Evolutionary conservation across 2,113 vertebrate genomes (phyloP).

Genomic region (Apodemus speciosus): DNA sequence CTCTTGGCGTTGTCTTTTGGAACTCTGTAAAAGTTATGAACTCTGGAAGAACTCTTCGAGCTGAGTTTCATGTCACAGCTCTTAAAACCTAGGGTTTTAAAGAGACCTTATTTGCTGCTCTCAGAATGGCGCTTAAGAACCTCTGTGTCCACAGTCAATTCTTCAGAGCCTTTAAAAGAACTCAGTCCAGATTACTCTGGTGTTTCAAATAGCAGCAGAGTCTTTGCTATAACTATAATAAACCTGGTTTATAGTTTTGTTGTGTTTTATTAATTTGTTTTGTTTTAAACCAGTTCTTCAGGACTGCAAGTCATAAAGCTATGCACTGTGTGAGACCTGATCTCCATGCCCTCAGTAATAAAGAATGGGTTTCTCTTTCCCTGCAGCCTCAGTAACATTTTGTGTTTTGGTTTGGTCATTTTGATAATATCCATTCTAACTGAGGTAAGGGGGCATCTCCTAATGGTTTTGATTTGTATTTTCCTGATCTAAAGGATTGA

Average conservation of each 20-base stretch:
- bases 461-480: background rate
- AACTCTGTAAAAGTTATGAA: background rate
- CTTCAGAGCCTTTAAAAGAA: background rate
- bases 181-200: background rate
- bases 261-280: background rate
- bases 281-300: background rate
- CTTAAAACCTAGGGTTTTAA: background rate
- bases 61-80: background rate
- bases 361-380: background rate
- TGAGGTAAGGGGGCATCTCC: background rate
- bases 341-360: background rate
- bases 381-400: background rate
- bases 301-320: constrained; percentile 6
- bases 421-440: background rate
- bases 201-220: background rate
- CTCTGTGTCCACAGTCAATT: background rate
- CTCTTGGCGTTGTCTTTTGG: background rate
- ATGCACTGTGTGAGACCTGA: background rate
- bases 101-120: background rate
- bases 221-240: background rate
- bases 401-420: background rate
- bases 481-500: background rate
- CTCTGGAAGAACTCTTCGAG: background rate
- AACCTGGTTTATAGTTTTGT: background rate
- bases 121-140: background rate